A percentile compares a stretch with the other conserved stretches of the same genome.
These are phyloP conservation scores for Pimephales promelas DNA, from an alignment of 2,113 vertebrate species.

Conservation along the genomic window DNA sequence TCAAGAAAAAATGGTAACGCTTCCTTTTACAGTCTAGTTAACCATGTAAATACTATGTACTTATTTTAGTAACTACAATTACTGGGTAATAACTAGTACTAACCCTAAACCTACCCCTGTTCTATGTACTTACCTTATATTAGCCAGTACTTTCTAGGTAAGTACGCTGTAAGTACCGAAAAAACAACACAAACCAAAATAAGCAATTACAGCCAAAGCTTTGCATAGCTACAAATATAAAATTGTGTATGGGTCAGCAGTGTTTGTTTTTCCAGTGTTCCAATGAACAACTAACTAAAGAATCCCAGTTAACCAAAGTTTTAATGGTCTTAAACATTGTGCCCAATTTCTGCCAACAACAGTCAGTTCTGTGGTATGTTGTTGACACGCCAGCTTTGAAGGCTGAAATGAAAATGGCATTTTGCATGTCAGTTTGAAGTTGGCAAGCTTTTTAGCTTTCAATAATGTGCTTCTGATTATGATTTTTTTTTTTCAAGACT, in stretches of 20 bases:
- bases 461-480: background rate
- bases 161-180: too few species aligned
- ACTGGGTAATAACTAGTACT: too few species aligned
- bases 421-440: background rate
- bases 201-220: background rate
- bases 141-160: too few species aligned
- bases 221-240: background rate
- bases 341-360: background rate
- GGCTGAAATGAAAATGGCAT: background rate
- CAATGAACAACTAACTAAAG: background rate
- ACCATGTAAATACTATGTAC: too few species aligned
- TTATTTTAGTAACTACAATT: too few species aligned
- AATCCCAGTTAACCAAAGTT: background rate
- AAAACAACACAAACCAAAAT: too few species aligned
- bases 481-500: background rate
- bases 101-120: too few species aligned
- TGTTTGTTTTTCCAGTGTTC: background rate
- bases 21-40: too few species aligned
- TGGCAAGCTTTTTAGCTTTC: background rate
- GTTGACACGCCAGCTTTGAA: background rate
- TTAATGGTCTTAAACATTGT: background rate
- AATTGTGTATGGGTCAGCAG: background rate
- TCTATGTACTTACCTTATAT: too few species aligned
- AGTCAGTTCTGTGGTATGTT: constrained; percentile 1
- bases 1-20: too few species aligned